Percentiles rank a stretch among this genome's conserved stretches.
These are phyloP conservation scores for Campoplex capitator DNA, from an alignment of 2,888 invertebrate genomes.

Conservation along the genomic window DNA sequence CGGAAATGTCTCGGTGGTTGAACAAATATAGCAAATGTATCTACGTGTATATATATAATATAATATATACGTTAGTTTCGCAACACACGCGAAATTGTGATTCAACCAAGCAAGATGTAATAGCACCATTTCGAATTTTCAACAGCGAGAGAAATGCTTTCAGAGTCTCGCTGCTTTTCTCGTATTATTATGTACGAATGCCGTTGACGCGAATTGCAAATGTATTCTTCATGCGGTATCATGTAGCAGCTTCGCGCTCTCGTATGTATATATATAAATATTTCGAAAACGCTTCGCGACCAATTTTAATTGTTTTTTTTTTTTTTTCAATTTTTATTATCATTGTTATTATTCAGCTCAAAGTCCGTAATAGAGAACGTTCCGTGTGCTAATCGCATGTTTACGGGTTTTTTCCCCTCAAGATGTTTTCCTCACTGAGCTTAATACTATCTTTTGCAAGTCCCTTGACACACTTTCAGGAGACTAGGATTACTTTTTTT, in stretches of 20 bases:
- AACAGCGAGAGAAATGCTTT: constrained; percentile 3
- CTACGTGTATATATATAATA: not conserved
- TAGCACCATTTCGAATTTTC: constrained; percentile 19
- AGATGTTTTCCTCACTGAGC: not conserved
- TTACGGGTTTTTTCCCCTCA: not conserved
- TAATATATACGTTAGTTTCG: constrained; percentile 4
- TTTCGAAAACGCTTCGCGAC: not conserved
- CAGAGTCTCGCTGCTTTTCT: constrained; percentile 1
- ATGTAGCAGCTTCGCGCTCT: not conserved
- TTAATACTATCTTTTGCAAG: not conserved
- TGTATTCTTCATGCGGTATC: not conserved
- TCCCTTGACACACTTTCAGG: constrained; percentile 13
- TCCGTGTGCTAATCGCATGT: not conserved
- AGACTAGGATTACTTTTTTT: not conserved
- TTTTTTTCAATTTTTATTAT: not conserved
- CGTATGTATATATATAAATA: not conserved
- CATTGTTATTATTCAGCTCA: not conserved
- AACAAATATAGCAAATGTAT: constrained; percentile 33
- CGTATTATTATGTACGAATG: constrained; percentile 9
- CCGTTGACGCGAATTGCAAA: not conserved
- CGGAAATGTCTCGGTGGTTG: constrained; percentile 34
- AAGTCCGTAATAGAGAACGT: not conserved
- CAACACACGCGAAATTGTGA: constrained; percentile 30
- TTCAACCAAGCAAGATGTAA: constrained; percentile 21
- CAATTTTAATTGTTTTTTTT: not conserved